Base-by-base conservation (phyloP, 2,113 vertebrate species). In the Solea senegalensis region DNA sequence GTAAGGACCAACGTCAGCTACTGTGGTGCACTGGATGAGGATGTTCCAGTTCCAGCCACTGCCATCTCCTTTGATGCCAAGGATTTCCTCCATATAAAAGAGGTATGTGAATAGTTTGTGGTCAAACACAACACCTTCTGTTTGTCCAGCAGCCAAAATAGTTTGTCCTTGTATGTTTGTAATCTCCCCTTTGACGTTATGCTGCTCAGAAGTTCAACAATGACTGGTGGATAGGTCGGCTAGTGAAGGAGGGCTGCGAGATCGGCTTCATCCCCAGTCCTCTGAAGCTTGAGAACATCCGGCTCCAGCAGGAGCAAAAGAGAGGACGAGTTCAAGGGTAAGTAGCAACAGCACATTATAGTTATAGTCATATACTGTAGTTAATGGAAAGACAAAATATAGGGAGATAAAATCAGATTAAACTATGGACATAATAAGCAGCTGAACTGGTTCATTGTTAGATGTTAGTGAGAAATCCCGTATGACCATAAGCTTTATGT, bases 71-170 rank as follows among this genome's bases (percentile, higher is more conserved):
- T 99, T 4, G 97, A 99, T 56, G 95, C 95, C 83, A 99, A 98
- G 95, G 97, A 99, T 91, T 99, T 99, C 86, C 95, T 99, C 16
- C 97, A 99, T 88, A 99, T 98, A 85, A 99, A 99, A 95, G 97
- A 99, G 96, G 97, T 98, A 94, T 8, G 0, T 40, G 26, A 8
- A 26, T 27, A 5, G 4, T 48, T 65, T 43, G 48, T 51, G 2
- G 28, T 21, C 2, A 27, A 66, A 58, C 13, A 7, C 5, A 2
- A 55, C 13, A 21, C 44, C 44, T 14, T 2, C n/a, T 10, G 1
- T 3, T 13, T 28, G 21, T 28, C 10, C 43, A 50, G 26, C 6
- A 15, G n/a, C 10, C 12, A 13, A 45, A 45, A 45, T 8, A 26
- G 12, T 44, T 40, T 46, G 12, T 39, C 39, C 6, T 55, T 13